Percentiles rank a stretch among this genome's conserved stretches.
These are phyloP conservation scores for Cyprinodon brontotheroides DNA, from an alignment of 2,113 vertebrate species.

Conservation along the genomic window DNA sequence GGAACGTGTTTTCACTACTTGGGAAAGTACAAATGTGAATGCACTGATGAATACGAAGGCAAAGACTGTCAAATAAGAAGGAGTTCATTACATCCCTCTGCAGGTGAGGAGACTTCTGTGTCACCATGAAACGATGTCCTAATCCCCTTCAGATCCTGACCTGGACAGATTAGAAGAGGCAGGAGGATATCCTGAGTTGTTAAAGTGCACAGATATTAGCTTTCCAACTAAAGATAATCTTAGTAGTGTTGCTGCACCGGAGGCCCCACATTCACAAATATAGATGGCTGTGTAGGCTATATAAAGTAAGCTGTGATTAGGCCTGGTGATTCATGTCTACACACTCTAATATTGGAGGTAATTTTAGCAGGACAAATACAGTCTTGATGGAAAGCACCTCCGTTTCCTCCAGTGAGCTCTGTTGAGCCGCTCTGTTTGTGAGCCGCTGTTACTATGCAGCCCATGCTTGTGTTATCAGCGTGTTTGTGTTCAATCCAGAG, in stretches of 20 bases:
- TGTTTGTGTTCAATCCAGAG: constrained; percentile 73
- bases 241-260: constrained; percentile 65
- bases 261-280: constrained; percentile 47
- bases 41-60: constrained; percentile 84
- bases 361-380: constrained; percentile 52
- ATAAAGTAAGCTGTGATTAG: constrained; percentile 55
- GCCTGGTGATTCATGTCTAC: constrained; percentile 49
- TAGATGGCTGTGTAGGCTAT: constrained; percentile 46
- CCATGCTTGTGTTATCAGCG: constrained; percentile 9
- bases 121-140: constrained; percentile 18
- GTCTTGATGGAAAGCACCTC: constrained; percentile 50
- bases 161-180: constrained; percentile 19
- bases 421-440: constrained; percentile 33
- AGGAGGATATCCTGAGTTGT: constrained; percentile 42
- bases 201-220: constrained; percentile 21
- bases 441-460: constrained; percentile 47
- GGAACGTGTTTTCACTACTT: constrained; percentile 98
- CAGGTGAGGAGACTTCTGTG: constrained; percentile 64
- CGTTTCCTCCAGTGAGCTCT: constrained; percentile 30
- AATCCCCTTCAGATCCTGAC: constrained; percentile 6
- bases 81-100: constrained; percentile 33
- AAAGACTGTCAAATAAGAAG: constrained; percentile 89
- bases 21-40: constrained; percentile 98
- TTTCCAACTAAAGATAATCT: constrained; percentile 59
- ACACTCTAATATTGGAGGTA: constrained; percentile 35